Conservation (phyloP, 2,888 invertebrate genomes). For the Gandaritis pyraliata region DNA sequence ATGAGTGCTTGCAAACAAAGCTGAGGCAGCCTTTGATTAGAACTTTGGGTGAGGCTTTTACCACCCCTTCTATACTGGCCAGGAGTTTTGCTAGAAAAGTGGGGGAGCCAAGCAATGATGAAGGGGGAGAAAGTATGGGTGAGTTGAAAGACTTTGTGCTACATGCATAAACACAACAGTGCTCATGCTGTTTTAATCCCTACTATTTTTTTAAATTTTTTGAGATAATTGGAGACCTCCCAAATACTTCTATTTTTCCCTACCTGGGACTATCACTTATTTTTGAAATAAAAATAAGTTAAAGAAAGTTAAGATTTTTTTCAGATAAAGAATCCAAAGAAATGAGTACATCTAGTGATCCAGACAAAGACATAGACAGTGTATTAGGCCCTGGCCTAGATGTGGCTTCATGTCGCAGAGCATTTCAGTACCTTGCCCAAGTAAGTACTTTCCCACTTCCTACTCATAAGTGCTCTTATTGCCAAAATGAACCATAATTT, state of each 20-base stretch:
- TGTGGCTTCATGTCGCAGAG: constrained; percentile 88
- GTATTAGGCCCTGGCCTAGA: constrained; percentile 87
- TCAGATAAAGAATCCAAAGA: constrained; percentile 73
- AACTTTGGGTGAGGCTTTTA: constrained; percentile 91
- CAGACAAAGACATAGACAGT: constrained; percentile 95
- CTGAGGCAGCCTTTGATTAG: constrained; percentile 89
- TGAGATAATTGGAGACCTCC: no score
- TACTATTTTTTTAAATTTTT: no score
- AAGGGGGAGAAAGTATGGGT: constrained; percentile 61
- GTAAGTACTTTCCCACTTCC: constrained; percentile 50
- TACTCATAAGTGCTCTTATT: neutral
- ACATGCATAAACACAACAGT: no score
- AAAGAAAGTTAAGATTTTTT: no score
- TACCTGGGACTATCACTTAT: no score
- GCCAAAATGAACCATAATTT: no score
- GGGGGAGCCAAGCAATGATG: constrained; percentile 46
- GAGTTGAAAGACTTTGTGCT: constrained; percentile 17
- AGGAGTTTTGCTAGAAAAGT: constrained; percentile 87
- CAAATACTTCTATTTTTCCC: no score
- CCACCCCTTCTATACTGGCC: constrained; percentile 85
- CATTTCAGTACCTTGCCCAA: constrained; percentile 84
- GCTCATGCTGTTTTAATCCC: no score
- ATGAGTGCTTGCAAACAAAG: constrained; percentile 88
- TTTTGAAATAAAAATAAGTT: no score
- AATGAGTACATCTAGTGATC: constrained; percentile 84